Percentiles rank a stretch among this genome's conserved stretches.
These are phyloP conservation scores for Dallia pectoralis DNA, from an alignment of 2,797 vertebrate genomes.

Conservation along the genomic window DNA sequence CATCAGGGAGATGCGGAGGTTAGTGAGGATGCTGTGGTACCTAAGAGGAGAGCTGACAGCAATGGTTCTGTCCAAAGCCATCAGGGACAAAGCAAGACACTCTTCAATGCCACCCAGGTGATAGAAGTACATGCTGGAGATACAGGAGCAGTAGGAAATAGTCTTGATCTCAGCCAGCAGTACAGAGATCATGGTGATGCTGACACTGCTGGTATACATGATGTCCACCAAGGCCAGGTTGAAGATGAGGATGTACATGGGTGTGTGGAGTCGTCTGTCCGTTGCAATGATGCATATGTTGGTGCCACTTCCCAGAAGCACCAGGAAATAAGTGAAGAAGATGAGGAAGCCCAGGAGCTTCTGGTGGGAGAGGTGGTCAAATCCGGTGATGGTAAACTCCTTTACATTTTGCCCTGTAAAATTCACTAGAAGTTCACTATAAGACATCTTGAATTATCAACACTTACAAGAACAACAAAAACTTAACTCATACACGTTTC, in stretches of 20 bases:
- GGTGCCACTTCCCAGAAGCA: slow-evolving; percentile 25
- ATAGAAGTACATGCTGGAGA: slow-evolving; percentile 30
- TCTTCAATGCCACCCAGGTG: slow-evolving; percentile 31
- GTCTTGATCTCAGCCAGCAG: slow-evolving; percentile 34
- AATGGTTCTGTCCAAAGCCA: slow-evolving; percentile 42
- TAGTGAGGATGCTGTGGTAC: slow-evolving; percentile 45
- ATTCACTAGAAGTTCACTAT: slow-evolving; percentile 10
- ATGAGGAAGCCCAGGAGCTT: slow-evolving; percentile 37
- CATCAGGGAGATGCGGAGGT: slow-evolving; percentile 2
- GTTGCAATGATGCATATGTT: slow-evolving; percentile 39
- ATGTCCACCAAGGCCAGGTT: slow-evolving; percentile 45
- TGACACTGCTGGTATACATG: slow-evolving; percentile 25
- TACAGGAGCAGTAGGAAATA: slow-evolving; percentile 36
- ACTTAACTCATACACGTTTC: too few species aligned
- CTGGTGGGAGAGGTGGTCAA: slow-evolving; percentile 37
- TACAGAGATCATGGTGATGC: slow-evolving; percentile 19
- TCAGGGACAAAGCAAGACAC: slow-evolving; percentile 32
- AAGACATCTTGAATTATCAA: too few species aligned
- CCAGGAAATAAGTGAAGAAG: slow-evolving; percentile 35
- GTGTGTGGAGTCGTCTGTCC: slow-evolving; percentile 37
- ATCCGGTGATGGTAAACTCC: slow-evolving; percentile 41
- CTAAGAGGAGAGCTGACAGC: slow-evolving; percentile 37
- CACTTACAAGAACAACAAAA: too few species aligned
- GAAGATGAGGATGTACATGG: slow-evolving; percentile 52
- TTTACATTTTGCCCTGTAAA: slow-evolving; percentile 24